phyloP scores from a whole-genome alignment of 2,888 invertebrate species.

The Tiliacea citrago region DNA sequence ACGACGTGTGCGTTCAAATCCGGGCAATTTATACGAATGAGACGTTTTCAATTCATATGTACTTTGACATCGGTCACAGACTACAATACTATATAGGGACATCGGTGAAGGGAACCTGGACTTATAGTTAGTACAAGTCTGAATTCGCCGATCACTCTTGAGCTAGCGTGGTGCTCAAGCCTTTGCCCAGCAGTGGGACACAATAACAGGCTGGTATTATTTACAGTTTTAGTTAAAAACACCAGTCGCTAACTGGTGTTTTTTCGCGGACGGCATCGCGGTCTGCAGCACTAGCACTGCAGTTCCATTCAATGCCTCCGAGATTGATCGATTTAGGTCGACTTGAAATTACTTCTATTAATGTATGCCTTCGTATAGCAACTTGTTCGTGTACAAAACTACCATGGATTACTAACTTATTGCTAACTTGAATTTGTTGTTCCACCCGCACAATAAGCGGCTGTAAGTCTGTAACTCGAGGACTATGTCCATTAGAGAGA shows the following conservation, averaged over 20 bases:
- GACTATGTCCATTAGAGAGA: slow-evolving; percentile 37
- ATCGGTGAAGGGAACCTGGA: no score
- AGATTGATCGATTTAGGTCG: neutral
- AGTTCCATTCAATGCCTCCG: neutral
- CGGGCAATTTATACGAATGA: no score
- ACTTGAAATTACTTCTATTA: neutral
- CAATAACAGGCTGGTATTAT: neutral
- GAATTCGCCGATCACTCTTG: neutral
- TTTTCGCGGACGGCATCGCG: neutral
- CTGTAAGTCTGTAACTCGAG: slow-evolving; percentile 19
- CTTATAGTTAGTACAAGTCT: no score
- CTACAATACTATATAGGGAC: no score
- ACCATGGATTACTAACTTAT: neutral
- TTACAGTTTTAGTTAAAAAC: no score
- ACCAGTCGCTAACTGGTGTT: no score
- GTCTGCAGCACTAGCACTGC: neutral
- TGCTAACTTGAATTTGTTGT: neutral
- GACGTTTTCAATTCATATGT: no score
- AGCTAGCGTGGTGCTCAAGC: neutral
- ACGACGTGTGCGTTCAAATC: no score
- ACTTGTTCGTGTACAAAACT: neutral
- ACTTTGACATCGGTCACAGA: no score
- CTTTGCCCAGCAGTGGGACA: neutral
- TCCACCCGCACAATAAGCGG: neutral
- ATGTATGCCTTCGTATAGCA: neutral